phyloP scores from a whole-genome alignment of 2,888 invertebrate species.

The Adelognathus sp. region DNA sequence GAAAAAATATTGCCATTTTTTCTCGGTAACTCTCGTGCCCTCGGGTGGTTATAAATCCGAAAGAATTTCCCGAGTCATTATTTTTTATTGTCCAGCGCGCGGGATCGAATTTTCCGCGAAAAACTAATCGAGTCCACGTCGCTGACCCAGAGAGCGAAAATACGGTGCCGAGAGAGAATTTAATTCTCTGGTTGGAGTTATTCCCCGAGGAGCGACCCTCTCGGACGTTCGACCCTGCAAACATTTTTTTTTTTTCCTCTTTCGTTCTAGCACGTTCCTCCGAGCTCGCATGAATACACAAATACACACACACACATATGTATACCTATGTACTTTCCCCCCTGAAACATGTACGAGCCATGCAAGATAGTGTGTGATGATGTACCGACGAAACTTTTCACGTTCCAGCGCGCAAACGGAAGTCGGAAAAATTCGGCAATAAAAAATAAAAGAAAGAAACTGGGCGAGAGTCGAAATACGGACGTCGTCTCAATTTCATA shows the following conservation, averaged over 20 bases:
- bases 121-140: constrained; percentile 7
- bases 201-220: constrained; percentile 6
- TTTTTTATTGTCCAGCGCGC: neutral
- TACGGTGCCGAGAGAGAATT: constrained; percentile 15
- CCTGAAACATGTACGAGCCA: too few species aligned
- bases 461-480: neutral
- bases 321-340: too few species aligned
- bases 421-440: neutral
- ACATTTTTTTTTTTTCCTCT: constrained; percentile 30
- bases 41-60: neutral
- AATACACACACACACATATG: too few species aligned
- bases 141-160: neutral
- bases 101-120: neutral
- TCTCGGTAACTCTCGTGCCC: neutral
- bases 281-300: too few species aligned
- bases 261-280: too few species aligned
- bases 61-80: neutral
- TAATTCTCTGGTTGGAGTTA: constrained; percentile 26
- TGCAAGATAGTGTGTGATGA: too few species aligned
- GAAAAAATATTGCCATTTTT: neutral
- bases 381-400: neutral
- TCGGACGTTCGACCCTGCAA: constrained; percentile 28
- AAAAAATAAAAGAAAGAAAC: neutral
- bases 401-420: neutral
- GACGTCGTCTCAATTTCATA: neutral